Evolutionary conservation across 2,113 vertebrate genomes (phyloP).

Genomic region (Jacana jacana): DNA sequence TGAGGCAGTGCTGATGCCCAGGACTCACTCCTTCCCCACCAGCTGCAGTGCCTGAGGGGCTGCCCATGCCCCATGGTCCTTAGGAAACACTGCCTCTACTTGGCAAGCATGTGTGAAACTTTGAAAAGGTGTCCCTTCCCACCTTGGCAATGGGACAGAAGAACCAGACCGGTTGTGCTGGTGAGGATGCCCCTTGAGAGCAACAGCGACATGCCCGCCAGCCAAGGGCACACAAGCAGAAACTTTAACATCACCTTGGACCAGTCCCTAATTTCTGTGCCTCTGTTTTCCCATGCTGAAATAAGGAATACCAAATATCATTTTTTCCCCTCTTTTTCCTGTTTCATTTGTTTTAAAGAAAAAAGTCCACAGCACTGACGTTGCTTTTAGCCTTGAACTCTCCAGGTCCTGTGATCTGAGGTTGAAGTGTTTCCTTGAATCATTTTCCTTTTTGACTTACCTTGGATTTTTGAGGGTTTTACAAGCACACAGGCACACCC

Average conservation of each 20-base stretch:
- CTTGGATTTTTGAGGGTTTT: slow-evolving; percentile 3
- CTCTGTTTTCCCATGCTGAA: not conserved
- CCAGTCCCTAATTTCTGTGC: not conserved
- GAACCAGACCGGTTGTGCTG: not conserved
- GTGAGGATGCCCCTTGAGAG: rapidly evolving
- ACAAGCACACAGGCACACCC: not conserved
- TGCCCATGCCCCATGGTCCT: rapidly evolving
- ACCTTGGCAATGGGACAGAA: rapidly evolving
- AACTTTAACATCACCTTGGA: not conserved
- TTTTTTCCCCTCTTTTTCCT: not conserved
- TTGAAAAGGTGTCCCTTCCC: not conserved
- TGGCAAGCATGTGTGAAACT: not conserved
- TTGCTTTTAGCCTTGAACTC: not conserved
- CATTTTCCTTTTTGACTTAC: not conserved
- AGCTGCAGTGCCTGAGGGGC: not conserved
- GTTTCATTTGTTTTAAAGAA: not conserved
- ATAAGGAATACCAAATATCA: not conserved
- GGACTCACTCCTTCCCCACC: not conserved
- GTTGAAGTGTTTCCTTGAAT: not conserved
- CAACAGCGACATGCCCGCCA: not conserved
- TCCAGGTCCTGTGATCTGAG: not conserved
- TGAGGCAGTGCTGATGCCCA: not conserved
- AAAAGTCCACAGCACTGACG: not conserved
- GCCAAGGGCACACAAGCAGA: rapidly evolving
- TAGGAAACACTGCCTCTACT: not conserved